Conservation (phyloP, 2,888 invertebrate species). For the Lasioglossum figueresi region DNA sequence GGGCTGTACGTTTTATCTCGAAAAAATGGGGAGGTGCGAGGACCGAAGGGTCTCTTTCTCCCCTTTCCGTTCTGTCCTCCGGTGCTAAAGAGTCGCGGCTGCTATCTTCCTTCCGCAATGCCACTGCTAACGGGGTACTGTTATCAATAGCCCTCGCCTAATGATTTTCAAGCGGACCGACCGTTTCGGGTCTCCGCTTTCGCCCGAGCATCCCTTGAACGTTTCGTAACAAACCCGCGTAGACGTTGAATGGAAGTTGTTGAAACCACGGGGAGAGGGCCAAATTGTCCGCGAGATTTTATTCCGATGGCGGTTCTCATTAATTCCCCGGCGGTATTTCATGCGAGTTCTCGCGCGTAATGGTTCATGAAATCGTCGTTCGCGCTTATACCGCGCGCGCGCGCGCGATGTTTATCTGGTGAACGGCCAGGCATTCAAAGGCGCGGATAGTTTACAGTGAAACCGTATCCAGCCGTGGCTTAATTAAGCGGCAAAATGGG, state of each 20-base stretch:
- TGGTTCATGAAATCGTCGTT: slow-evolving; percentile 34
- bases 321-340: slow-evolving; percentile 27
- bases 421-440: neutral
- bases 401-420: slow-evolving; percentile 8
- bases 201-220: slow-evolving; percentile 2
- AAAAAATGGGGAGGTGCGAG: slow-evolving; percentile 57
- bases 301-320: neutral
- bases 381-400: slow-evolving; percentile 12
- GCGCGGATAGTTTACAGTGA: neutral
- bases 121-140: slow-evolving; percentile 67
- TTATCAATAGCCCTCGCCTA: slow-evolving; percentile 73
- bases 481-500: slow-evolving; percentile 33
- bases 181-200: slow-evolving; percentile 40
- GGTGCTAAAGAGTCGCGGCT: slow-evolving; percentile 72
- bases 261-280: neutral
- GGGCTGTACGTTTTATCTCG: slow-evolving; percentile 76
- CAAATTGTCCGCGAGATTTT: slow-evolving; percentile 33
- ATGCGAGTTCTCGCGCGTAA: slow-evolving; percentile 3
- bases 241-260: slow-evolving; percentile 22
- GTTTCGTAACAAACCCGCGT: slow-evolving; percentile 27
- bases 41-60: slow-evolving; percentile 64
- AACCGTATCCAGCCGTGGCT: slow-evolving; percentile 16
- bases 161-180: slow-evolving; percentile 77
- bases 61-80: slow-evolving; percentile 64
- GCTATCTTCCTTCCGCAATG: slow-evolving; percentile 77